Conservation (phyloP, 2,797 vertebrate genomes). For the Perodicticus potto region DNA sequence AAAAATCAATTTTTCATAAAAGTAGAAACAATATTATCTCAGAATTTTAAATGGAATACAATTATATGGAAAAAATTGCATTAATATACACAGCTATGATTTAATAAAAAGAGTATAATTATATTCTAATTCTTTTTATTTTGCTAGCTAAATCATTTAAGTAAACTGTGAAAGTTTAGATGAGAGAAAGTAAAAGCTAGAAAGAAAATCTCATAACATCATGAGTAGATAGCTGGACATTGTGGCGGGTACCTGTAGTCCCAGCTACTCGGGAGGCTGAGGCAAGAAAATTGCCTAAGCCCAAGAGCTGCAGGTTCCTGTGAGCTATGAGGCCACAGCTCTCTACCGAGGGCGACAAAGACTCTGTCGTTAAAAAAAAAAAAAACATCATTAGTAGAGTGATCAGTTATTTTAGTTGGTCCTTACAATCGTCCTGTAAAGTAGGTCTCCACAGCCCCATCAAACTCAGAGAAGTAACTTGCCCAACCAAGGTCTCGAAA, state of each 20-base stretch:
- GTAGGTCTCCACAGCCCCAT: background rate
- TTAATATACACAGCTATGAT: too few relatives aligned
- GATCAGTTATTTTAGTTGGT: background rate
- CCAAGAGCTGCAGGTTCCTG: too few relatives aligned
- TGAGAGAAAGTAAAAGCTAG: background rate
- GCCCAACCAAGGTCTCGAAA: background rate
- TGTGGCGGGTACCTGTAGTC: too few relatives aligned
- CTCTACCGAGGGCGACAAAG: too few relatives aligned
- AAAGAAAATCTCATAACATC: background rate
- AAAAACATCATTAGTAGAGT: background rate
- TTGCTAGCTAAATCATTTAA: background rate
- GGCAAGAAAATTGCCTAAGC: too few relatives aligned
- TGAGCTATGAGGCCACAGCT: too few relatives aligned
- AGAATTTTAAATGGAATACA: slow-evolving; percentile 26
- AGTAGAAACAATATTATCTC: slow-evolving; percentile 6
- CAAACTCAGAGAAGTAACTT: background rate
- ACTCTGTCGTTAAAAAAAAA: too few relatives aligned
- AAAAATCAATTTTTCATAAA: background rate
- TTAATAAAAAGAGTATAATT: background rate
- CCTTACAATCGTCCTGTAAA: background rate
- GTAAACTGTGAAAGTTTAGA: background rate
- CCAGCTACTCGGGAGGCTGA: too few relatives aligned
- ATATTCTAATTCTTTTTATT: background rate
- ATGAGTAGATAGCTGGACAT: background rate
- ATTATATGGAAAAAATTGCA: background rate